Percentiles rank a stretch among this genome's conserved stretches.
Conservation (phyloP, 2,888 invertebrate species). For the Lasioglossum morio region DNA sequence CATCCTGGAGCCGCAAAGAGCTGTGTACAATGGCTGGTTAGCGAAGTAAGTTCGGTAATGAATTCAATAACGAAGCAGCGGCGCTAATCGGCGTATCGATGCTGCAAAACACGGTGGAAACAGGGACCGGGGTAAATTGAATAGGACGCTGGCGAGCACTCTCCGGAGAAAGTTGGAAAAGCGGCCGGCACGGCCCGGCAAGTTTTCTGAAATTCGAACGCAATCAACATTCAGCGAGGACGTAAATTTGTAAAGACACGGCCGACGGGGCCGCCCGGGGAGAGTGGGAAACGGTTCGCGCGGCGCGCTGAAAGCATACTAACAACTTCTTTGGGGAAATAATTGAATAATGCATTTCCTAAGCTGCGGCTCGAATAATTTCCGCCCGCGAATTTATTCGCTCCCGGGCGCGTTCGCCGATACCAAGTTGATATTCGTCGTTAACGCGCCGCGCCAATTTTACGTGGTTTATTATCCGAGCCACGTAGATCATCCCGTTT, state of each 20-base stretch:
- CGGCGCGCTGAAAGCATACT: constrained; percentile 22
- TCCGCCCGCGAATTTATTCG: constrained; percentile 16
- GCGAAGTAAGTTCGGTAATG: constrained; percentile 16
- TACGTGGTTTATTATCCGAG: background rate
- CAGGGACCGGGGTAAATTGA: constrained; percentile 23
- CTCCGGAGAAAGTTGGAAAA: constrained; percentile 5
- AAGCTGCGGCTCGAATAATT: constrained; percentile 54
- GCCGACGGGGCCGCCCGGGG: background rate
- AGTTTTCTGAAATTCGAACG: constrained; percentile 35
- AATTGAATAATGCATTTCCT: constrained; percentile 60
- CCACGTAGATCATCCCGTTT: background rate
- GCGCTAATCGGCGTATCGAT: constrained; percentile 35
- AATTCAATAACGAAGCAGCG: constrained; percentile 44
- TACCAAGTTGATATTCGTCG: constrained; percentile 31
- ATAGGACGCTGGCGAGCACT: background rate
- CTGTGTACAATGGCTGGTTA: constrained; percentile 10
- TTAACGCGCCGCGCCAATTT: background rate
- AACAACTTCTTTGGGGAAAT: constrained; percentile 36
- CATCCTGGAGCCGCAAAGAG: background rate
- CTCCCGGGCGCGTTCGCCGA: background rate
- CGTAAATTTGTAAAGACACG: constrained; percentile 47
- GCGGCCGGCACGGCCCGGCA: background rate
- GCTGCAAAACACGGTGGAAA: constrained; percentile 5
- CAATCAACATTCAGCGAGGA: constrained; percentile 52
- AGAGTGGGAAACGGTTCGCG: constrained; percentile 11